A percentile compares a stretch with the other conserved stretches of the same genome.
phyloP scores from a whole-genome alignment of 2,888 invertebrate species.

The Aporophyla lueneburgensis region DNA sequence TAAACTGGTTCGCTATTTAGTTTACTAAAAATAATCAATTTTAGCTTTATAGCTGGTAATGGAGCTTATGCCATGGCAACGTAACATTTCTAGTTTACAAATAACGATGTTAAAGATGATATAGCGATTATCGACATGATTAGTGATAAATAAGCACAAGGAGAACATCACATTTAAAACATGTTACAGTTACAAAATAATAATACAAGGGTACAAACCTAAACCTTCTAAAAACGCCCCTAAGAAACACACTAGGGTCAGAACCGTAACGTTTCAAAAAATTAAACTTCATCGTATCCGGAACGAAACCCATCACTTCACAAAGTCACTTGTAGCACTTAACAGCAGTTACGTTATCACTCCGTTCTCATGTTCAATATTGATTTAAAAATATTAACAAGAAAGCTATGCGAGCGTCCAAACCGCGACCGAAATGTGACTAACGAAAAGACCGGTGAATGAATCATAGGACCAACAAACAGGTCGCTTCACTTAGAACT shows the following conservation, averaged over 20 bases:
- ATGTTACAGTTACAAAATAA: not conserved
- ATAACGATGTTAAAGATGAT: not conserved
- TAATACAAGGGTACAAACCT: constrained; percentile 40
- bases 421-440: constrained; percentile 74
- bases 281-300: constrained; percentile 46
- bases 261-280: constrained; percentile 52
- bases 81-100: not conserved
- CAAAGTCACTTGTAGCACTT: constrained; percentile 23
- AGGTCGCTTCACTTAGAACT: constrained; percentile 83
- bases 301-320: constrained; percentile 33
- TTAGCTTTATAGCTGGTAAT: not conserved
- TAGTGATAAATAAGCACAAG: not conserved
- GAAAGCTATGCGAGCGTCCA: constrained; percentile 77
- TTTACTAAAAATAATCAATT: not conserved
- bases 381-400: constrained; percentile 82
- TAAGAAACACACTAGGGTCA: constrained; percentile 44
- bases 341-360: constrained; percentile 35
- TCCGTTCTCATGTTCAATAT: constrained; percentile 77
- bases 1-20: constrained; percentile 15
- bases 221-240: constrained; percentile 36
- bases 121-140: too few relatives aligned
- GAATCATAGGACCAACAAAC: constrained; percentile 82
- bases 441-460: constrained; percentile 77
- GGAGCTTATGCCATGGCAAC: not conserved
- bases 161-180: not conserved